Percentiles rank a stretch among this genome's conserved stretches.
Evolutionary conservation across 2,113 vertebrate genomes (phyloP).

Genomic region (Phrynosoma blainvillii): DNA sequence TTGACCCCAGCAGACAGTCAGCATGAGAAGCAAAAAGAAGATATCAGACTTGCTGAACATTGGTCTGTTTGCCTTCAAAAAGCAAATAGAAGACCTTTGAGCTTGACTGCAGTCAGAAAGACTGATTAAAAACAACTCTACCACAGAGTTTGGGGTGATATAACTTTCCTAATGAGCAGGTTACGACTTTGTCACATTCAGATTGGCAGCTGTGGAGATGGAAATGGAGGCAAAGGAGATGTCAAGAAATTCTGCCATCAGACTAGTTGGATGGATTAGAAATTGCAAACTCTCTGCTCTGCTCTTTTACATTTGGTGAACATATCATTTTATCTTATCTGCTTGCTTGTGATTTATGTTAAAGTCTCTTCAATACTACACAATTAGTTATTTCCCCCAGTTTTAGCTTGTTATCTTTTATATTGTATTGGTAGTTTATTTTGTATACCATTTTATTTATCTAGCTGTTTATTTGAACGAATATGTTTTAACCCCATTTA

Average conservation of each 20-base stretch:
- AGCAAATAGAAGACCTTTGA: conserved; percentile 27
- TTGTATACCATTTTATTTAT: too few species aligned
- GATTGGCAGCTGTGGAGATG: neutral
- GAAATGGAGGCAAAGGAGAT: neutral
- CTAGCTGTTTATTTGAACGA: too few species aligned
- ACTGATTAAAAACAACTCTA: conserved; percentile 7
- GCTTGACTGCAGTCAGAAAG: conserved; percentile 7
- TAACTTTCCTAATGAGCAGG: neutral
- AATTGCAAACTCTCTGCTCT: neutral
- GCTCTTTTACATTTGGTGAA: neutral
- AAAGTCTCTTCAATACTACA: too few species aligned
- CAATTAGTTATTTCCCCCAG: too few species aligned
- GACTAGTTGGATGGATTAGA: neutral
- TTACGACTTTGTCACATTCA: neutral
- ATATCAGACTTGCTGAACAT: neutral
- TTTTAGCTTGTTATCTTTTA: too few species aligned
- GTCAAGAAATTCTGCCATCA: neutral
- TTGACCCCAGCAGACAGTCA: conserved; percentile 2
- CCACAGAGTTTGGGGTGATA: neutral
- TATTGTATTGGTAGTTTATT: too few species aligned
- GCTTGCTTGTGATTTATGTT: neutral
- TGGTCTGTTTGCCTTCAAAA: conserved; percentile 10
- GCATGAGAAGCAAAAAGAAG: conserved; percentile 2
- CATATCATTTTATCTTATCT: neutral
- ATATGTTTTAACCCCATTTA: too few species aligned